Base-by-base conservation (phyloP, 2,113 vertebrate genomes). In the Mus pahari region DNA sequence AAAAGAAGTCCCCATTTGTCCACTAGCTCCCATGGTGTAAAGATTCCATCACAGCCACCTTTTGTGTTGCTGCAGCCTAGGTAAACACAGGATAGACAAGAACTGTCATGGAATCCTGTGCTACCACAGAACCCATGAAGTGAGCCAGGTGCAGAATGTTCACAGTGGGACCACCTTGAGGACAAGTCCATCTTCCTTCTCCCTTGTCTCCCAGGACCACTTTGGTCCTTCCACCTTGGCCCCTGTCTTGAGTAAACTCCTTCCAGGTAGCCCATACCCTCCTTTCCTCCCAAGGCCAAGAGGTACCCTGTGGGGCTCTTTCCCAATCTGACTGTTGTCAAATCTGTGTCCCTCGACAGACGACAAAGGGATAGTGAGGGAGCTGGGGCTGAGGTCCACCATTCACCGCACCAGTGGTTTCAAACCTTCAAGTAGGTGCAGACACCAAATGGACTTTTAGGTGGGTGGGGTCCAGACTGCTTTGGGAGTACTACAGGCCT, bases 11-110 rank as follows among this genome's bases (percentile, higher is more conserved):
- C n/a, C 0, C 7, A 13, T 22, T 17, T 1, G 45, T 1, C 5
- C 66, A 50, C 70, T 77, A 3, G 8, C 53, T 7, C 8, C 71
- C 1, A 0, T 3, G 55, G 55, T 31, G 55, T 36, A 24, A 70
- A 48, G 2, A 9, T 39, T 12, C 14, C 48, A 7, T 7, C 4
- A 0, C 0, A 3, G 11, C 26, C 0, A 5, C 14, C 2, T 68
- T 12, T 60, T 28, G 74, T 53, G 87, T n/a, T 1, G 0, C 7
- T 0, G 3, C 1, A n/a, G 24, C 24, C 0, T 11, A 1, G 2
- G 55, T 5, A 22, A 14, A 31, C 33, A 2, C 60, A 39, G 42
- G 22, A 48, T 3, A 70, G 68, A 60, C 11, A 36, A 31, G 39
- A 13, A 60, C 11, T 0, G 33, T 7, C 16, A 4, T 7, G 4